Evolutionary conservation across 2,113 vertebrate species (phyloP), one percentile per base, ranked within the genome.

Genomic region (Colossoma macropomum): DNA sequence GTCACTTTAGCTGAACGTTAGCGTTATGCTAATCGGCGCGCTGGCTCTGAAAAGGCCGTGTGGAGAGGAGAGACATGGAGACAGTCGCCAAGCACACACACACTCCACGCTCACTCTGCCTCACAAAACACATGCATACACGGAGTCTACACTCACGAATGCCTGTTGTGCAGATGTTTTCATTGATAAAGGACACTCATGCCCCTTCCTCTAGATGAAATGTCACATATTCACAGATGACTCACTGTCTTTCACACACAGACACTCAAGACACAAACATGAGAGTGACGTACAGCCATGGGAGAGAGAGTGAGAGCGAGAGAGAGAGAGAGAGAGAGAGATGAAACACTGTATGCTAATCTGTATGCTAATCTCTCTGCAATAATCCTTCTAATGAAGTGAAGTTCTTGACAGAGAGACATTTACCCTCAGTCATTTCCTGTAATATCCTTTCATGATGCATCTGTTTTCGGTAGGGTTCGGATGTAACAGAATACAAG

Each of bases 331-430:
- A 21, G 27, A 32, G 12, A 23, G 11, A 45, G 6, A 21, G 63
- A 62, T 10, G 41, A 59, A 72, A 62, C 34, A 16, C 63, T 68
- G 11, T 25, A 79, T 11, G 45, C 38, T 70, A 12, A 60, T 60
- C 38, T 70, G 4, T 9, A 76, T 28, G 48, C 69, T 83, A 84
- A 79, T 84, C 82, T 79, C 76, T 25, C 68, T 52, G 23, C 27
- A 62, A 71, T 79, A 63, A 73, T 84, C 82, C 82, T 77, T 66
- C 68, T 76, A 32, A 45, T 82, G 75, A 76, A 83, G 48, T 60
- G 74, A 78, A 77, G 38, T 72, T 77, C 21, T 65, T 75, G 54
- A 54, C 38, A 50, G 75, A 68, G 15, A 68, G 34, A 50, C 30
- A 41, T 38, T 84, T 79, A 79, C 34, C 52, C 34, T 38, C 68